Evolutionary conservation across 1,140 invertebrate species (phyloP).

Genomic region (Radopholus similis): DNA sequence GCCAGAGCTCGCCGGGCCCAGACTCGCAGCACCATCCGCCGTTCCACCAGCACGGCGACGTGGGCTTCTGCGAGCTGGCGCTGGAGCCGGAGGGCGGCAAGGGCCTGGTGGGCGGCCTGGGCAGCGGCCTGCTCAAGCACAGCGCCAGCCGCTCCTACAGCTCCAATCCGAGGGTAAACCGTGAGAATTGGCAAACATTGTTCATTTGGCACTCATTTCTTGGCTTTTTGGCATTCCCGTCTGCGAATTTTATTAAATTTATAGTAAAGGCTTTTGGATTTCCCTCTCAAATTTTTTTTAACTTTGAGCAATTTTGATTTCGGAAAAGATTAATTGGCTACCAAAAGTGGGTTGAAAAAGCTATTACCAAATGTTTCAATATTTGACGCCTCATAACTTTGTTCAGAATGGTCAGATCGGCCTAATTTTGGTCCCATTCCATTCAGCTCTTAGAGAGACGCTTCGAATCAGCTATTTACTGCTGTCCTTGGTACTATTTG

Average conservation of each 20-base stretch:
- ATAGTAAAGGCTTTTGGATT: not conserved
- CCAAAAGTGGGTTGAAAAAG: too few relatives aligned
- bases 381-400: too few relatives aligned
- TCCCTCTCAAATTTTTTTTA: not conserved
- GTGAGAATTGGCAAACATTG: too few relatives aligned
- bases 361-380: too few relatives aligned
- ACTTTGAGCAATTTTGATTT: conserved; percentile 1
- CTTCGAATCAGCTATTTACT: too few relatives aligned
- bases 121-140: conserved; percentile 25
- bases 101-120: conserved; percentile 4
- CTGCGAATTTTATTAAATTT: not conserved
- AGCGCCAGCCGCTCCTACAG: conserved; percentile 45
- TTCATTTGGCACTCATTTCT: not conserved
- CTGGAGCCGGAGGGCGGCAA: conserved; percentile 37
- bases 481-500: too few relatives aligned
- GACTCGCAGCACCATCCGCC: conserved; percentile 33
- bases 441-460: too few relatives aligned
- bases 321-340: too few relatives aligned
- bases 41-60: conserved; percentile 57
- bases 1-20: conserved; percentile 7
- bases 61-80: conserved; percentile 52
- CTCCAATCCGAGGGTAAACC: conserved; percentile 44
- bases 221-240: not conserved
- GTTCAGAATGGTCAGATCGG: too few relatives aligned
- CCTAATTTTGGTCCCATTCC: too few relatives aligned